A percentile compares a stretch with the other conserved stretches of the same genome.
Conservation (phyloP, 1,140 invertebrate genomes). For the Pararge aegeria region DNA sequence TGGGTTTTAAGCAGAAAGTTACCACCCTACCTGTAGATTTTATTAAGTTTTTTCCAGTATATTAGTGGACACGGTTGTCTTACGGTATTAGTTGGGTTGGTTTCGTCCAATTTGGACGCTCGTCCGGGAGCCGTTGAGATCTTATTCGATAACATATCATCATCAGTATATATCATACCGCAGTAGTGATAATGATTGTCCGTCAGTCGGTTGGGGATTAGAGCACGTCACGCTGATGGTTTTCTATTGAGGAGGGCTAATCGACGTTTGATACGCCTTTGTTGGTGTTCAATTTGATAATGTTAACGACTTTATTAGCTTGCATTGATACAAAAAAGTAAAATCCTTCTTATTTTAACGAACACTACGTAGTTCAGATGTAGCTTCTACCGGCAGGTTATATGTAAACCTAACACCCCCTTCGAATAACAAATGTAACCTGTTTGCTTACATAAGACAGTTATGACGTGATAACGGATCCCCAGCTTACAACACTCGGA, state of each 20-base stretch:
- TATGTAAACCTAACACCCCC: too few species aligned
- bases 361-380: too few species aligned
- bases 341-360: too few species aligned
- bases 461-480: too few species aligned
- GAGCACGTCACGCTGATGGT: slow-evolving; percentile 40
- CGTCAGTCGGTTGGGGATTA: slow-evolving; percentile 33
- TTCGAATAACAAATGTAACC: too few species aligned
- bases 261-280: slow-evolving; percentile 1
- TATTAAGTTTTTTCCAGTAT: slow-evolving; percentile 51
- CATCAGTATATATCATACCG: too few species aligned
- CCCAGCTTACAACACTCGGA: too few species aligned
- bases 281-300: neutral
- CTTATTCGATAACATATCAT: slow-evolving; percentile 58
- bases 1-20: slow-evolving; percentile 26
- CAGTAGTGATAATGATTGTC: slow-evolving; percentile 32
- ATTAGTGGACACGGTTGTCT: slow-evolving; percentile 65
- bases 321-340: neutral
- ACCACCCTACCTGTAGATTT: slow-evolving; percentile 65
- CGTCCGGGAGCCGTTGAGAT: slow-evolving; percentile 52
- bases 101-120: slow-evolving; percentile 49
- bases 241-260: slow-evolving; percentile 18
- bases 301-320: neutral
- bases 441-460: too few species aligned
- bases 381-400: too few species aligned
- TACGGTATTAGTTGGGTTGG: slow-evolving; percentile 45